Evolutionary conservation across 2,113 vertebrate genomes (phyloP), one percentile per base, ranked within the genome.

Genomic region (Choloepus hoffmanni): DNA sequence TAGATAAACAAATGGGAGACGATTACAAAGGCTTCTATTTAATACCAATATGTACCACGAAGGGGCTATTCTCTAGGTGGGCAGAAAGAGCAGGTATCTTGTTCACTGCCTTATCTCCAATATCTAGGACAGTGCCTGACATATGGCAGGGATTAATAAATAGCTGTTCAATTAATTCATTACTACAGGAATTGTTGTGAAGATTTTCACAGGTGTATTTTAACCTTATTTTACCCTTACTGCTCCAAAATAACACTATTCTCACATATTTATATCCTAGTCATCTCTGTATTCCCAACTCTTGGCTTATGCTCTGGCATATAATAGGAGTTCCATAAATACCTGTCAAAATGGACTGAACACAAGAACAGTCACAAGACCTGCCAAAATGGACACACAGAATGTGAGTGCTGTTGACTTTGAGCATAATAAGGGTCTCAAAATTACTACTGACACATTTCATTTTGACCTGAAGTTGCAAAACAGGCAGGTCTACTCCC

Each of bases 1-100:
- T 58, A 94, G 84, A 84, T 91, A 97, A 95, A 87, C 95, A 95
- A 93, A 95, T 60, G 67, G 70, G 55, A 94, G 92, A 94, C 4
- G 45, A 93, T 91, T 91, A 58, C 67, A 50, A 93, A 92, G 4
- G 28, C 50, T 43, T 50, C 55, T 68, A 48, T 87, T 70, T 53
- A 81, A 55, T 85, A 50, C 90, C 94, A 97, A 36, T 87, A 65
- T 48, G 40, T 84, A 79, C 83, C 63, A 74, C 23, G 78, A 55
- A 65, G 68, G 30, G 9, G 74, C 33, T 94, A 65, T 50, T 60
- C 62, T 93, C 45, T 79, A 92, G 53, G 50, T 79, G 68, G 63
- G 60, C 85, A 84, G 65, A 28, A 93, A 83, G 62, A 78, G 6
- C 15, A 11, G 21, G 12, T 40, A 24, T 60, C 67, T 62, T 90